A percentile compares a stretch with the other conserved stretches of the same genome.
These are phyloP conservation scores for Olivierus martensii DNA, from an alignment of 1,140 invertebrate species.

Conservation along the genomic window DNA sequence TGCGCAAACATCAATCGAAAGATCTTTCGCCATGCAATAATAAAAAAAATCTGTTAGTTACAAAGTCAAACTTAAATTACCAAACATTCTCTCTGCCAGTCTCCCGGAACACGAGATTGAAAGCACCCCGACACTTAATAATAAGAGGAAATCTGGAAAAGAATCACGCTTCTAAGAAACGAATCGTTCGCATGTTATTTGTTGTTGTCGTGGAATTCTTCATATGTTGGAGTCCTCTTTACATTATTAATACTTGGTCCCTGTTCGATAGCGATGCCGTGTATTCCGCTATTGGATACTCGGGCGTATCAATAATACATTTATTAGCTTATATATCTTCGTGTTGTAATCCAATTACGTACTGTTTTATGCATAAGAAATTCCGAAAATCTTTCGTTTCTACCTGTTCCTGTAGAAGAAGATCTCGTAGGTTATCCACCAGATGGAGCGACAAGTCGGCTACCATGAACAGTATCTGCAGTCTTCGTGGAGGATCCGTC, in stretches of 20 bases:
- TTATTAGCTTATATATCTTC: constrained; percentile 36
- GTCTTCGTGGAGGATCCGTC: constrained; percentile 3
- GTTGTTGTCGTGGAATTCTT: constrained; percentile 41
- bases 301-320: constrained; percentile 31
- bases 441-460: constrained; percentile 9
- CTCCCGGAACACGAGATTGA: no score
- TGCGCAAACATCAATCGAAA: no score
- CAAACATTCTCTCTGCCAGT: neutral
- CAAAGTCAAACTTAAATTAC: no score
- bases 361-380: constrained; percentile 40
- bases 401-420: constrained; percentile 3
- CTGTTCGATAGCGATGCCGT: constrained; percentile 28
- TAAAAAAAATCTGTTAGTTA: no score
- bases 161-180: constrained; percentile 27
- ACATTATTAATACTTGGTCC: constrained; percentile 33
- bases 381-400: constrained; percentile 26
- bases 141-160: constrained; percentile 16
- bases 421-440: neutral
- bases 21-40: no score
- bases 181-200: constrained; percentile 39
- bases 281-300: constrained; percentile 9
- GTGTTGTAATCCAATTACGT: constrained; percentile 40
- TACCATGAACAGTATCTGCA: constrained; percentile 12
- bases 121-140: no score
- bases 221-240: constrained; percentile 40